Evolutionary conservation across 2,888 invertebrate species (phyloP), one percentile per base, ranked within the genome.

Genomic region (Apamea crenata): DNA sequence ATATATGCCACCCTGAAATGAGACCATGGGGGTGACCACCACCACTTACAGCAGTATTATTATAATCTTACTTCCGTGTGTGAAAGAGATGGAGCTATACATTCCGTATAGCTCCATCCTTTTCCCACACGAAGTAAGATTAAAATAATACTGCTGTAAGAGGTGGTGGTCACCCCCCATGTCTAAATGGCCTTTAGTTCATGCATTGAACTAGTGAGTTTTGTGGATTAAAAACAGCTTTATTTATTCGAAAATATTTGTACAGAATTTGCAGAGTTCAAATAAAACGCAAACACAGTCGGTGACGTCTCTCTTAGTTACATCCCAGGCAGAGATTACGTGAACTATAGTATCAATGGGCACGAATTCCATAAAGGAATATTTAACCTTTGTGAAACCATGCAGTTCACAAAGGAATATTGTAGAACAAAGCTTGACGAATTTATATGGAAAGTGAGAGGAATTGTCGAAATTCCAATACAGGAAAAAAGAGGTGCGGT

Each of bases 301-400:
- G 18, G 36, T 21, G n/a, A 36, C 74, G 36, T 50, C n/a, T 21
- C 29, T 29, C 29, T 29, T 53, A n/a, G 21, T 53, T 40, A 10
- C 14, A 29, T 47, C 16, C 25, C 25, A 25, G 44, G 44, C 12
- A 70, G 7, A 12, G 36, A 61, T 76, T 40, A 40, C 40, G 40
- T 40, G 40, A 40, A 6, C 7, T 40, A 40, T 40, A 40, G 36
- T 36, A 36, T 36, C 36, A 36, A 36, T 36, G 32, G 32, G 32
- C 32, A 3, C 32, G 32, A 32, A n/a, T 32, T 78, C 29, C 1
- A 77, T 32, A 77, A 67, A 67, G 21, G 36, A 67, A 77, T 67
- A 66, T 44, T 32, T 18, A 12, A n/a, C 25, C 12, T 74, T 40
- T 78, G 29, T 68, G 18, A 40, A 50, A 47, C n/a, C 10, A 65